A percentile compares a stretch with the other conserved stretches of the same genome.
phyloP scores from a whole-genome alignment of 2,797 vertebrate genomes.

The Leucoraja ocellata region DNA sequence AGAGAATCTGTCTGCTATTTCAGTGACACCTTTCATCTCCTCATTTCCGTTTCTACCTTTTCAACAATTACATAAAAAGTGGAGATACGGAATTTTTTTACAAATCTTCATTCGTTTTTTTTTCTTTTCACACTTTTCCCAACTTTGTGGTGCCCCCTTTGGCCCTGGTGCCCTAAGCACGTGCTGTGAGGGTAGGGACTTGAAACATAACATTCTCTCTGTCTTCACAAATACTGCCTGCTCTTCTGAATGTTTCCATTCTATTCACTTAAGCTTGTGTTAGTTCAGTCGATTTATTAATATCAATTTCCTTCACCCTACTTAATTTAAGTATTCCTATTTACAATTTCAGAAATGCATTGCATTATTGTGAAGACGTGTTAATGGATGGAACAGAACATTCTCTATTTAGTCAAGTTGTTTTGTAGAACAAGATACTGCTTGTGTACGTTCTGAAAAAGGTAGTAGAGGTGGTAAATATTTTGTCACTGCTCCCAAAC shows the following conservation, averaged over 20 bases:
- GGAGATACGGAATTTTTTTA: too few species aligned
- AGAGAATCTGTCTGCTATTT: too few species aligned
- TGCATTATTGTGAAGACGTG: background rate
- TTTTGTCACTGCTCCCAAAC: background rate
- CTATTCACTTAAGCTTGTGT: background rate
- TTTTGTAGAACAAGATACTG: background rate
- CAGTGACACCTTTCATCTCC: too few species aligned
- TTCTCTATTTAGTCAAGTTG: background rate
- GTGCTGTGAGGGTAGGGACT: too few species aligned
- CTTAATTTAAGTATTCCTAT: background rate
- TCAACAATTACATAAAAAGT: too few species aligned
- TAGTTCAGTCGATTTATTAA: background rate
- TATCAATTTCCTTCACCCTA: background rate
- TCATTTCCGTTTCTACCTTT: too few species aligned
- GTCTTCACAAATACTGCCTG: background rate
- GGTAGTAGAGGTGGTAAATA: background rate
- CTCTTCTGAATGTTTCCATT: background rate
- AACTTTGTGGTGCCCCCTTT: too few species aligned
- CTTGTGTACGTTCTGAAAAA: background rate
- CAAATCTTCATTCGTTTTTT: too few species aligned
- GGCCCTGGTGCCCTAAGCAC: too few species aligned
- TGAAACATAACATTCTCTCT: background rate
- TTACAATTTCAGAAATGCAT: background rate
- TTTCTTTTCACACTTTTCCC: too few species aligned
- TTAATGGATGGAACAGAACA: background rate